phyloP scores from a whole-genome alignment of 2,888 invertebrate species.

The Ormyrus thymus region DNA sequence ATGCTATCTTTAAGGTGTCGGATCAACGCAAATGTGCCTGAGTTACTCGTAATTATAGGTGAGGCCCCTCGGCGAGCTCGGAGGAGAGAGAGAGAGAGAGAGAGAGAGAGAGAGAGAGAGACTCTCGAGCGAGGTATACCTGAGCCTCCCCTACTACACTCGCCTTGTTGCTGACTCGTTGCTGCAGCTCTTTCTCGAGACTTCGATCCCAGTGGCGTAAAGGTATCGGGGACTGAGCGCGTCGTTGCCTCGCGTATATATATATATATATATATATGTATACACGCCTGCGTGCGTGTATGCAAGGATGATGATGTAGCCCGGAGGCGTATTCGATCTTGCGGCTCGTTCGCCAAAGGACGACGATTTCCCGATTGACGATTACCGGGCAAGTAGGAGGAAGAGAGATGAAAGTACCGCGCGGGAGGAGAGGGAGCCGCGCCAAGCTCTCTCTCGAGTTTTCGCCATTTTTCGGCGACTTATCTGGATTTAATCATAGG shows the following conservation, averaged over 20 bases:
- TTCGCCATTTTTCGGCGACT: not conserved
- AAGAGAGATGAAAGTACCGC: conserved; percentile 38
- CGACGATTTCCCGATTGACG: conserved; percentile 46
- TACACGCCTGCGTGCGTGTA: not conserved
- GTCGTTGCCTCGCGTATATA: not conserved
- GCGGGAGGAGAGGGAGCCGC: not conserved
- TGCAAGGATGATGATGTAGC: conserved; percentile 21
- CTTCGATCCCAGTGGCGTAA: conserved; percentile 43
- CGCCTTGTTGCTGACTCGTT: conserved; percentile 64
- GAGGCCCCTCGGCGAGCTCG: conserved; percentile 60
- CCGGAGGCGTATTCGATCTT: not conserved
- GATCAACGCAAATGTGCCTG: conserved; percentile 76
- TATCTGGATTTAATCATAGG: no score
- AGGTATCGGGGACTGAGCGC: conserved; percentile 25
- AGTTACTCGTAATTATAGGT: conserved; percentile 76
- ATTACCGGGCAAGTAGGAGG: conserved; percentile 13
- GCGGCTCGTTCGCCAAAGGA: conserved; percentile 19
- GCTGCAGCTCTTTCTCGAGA: conserved; percentile 7
- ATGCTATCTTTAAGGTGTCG: conserved; percentile 76
- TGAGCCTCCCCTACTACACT: not conserved
- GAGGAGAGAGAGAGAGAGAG: conserved; percentile 28
- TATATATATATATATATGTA: not conserved
- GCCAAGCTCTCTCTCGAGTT: not conserved
- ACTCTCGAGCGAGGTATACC: not conserved
- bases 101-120: not conserved